Conservation (phyloP, 2,888 invertebrate genomes). For the Neocrepidodera transversa region DNA sequence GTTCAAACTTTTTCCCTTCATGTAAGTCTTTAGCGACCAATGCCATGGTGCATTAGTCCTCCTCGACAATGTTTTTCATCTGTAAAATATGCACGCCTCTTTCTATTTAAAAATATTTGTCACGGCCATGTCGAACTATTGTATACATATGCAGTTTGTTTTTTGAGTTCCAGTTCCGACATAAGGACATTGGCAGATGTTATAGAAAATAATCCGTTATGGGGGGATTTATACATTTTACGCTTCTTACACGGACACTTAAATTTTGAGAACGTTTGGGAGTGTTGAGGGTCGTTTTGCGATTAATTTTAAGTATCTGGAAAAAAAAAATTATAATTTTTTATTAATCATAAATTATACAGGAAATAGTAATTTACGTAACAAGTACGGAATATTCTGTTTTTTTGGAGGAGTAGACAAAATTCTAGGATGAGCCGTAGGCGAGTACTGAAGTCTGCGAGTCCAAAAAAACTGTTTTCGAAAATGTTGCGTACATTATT, state of each 20-base stretch:
- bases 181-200: constrained; percentile 43
- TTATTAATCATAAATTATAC: too few species aligned
- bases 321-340: too few species aligned
- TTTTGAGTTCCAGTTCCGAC: constrained; percentile 31
- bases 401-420: too few species aligned
- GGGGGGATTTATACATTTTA: constrained; percentile 35
- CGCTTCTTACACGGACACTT: constrained; percentile 26
- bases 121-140: constrained; percentile 45
- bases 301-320: too few species aligned
- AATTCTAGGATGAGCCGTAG: too few species aligned
- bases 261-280: constrained; percentile 17
- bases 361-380: too few species aligned
- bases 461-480: too few species aligned
- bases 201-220: constrained; percentile 44
- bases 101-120: constrained; percentile 49
- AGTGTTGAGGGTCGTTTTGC: constrained; percentile 1
- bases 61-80: constrained; percentile 43
- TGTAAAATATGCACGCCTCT: constrained; percentile 49
- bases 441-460: too few species aligned
- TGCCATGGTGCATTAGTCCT: constrained; percentile 34
- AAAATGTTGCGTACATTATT: too few species aligned
- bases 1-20: constrained; percentile 3
- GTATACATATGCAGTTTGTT: constrained; percentile 32
- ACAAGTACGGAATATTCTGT: too few species aligned
- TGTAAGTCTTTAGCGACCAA: constrained; percentile 21